Evolutionary conservation across 2,113 vertebrate genomes (phyloP).

Genomic region (Scomber colias): DNA sequence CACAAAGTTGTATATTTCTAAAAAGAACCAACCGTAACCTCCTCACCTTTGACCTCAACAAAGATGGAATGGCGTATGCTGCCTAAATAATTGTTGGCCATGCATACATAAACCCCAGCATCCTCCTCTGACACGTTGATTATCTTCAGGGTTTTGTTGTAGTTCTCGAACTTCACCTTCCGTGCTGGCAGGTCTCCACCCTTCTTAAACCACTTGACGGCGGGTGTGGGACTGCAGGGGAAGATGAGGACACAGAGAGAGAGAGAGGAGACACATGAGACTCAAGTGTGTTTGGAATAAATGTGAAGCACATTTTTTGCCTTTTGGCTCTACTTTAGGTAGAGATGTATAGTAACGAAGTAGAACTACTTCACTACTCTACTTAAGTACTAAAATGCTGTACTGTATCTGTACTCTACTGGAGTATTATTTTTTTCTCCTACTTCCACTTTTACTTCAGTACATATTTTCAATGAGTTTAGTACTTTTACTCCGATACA

Average conservation of each 20-base stretch:
- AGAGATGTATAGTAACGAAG: no score
- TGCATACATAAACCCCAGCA: conserved; percentile 94
- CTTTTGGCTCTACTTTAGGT: no score
- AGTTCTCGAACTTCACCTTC: conserved; percentile 93
- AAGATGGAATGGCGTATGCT: conserved; percentile 94
- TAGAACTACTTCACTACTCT: no score
- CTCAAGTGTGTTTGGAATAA: neutral
- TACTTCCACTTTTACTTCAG: no score
- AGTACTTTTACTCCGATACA: no score
- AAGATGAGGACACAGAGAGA: conserved; percentile 2
- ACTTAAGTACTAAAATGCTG: no score
- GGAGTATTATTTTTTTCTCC: no score
- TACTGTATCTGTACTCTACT: no score
- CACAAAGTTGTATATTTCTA: no score
- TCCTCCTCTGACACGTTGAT: conserved; percentile 94
- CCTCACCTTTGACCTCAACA: conserved; percentile 97
- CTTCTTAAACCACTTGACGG: conserved; percentile 96
- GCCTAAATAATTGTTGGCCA: conserved; percentile 95
- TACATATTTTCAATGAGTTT: no score
- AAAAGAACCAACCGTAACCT: neutral
- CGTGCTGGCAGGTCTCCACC: conserved; percentile 91
- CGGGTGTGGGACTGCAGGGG: conserved; percentile 89
- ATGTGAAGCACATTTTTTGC: no score
- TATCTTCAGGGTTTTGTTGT: conserved; percentile 93
- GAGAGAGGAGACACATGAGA: neutral